Evolutionary conservation across 2,888 invertebrate species (phyloP).

Genomic region (Aromia moschata): DNA sequence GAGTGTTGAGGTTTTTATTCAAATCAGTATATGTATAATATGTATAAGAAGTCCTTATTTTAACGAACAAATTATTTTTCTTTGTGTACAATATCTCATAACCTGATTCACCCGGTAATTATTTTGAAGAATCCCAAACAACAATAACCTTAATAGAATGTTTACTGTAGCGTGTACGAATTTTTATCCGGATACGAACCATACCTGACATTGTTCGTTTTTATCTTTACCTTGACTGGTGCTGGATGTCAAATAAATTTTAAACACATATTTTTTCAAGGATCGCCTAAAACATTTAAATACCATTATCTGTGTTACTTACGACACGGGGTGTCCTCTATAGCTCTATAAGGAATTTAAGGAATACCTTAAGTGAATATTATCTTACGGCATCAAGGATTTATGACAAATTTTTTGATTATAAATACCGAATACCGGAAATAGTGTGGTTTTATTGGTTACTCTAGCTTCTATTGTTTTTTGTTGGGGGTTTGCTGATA

Average conservation of each 20-base stretch:
- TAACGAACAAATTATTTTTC: too few species aligned
- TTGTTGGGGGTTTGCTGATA: too few species aligned
- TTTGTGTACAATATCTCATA: background rate
- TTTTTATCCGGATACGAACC: conserved; percentile 1
- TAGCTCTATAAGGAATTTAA: background rate
- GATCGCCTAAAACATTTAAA: conserved; percentile 3
- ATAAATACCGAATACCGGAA: conserved; percentile 12
- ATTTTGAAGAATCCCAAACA: conserved; percentile 18
- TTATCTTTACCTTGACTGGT: conserved; percentile 14
- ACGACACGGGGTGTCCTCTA: conserved; percentile 3
- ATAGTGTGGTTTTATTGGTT: conserved; percentile 4
- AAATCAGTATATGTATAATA: too few species aligned
- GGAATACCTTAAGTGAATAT: conserved; percentile 9
- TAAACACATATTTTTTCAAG: conserved; percentile 11
- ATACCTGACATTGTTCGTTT: conserved; percentile 13
- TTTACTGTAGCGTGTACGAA: conserved; percentile 23
- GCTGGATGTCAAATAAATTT: conserved; percentile 12
- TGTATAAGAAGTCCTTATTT: too few species aligned
- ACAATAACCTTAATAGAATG: conserved; percentile 22
- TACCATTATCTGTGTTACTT: conserved; percentile 4
- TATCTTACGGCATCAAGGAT: conserved; percentile 11
- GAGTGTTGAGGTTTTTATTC: too few species aligned
- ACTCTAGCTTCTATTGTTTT: conserved; percentile 1
- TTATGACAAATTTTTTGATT: conserved; percentile 7
- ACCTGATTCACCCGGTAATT: conserved; percentile 17